Evolutionary conservation across 2,797 vertebrate species (phyloP), one percentile per base, ranked within the genome.

Genomic region (Oreochromis mossambicus): DNA sequence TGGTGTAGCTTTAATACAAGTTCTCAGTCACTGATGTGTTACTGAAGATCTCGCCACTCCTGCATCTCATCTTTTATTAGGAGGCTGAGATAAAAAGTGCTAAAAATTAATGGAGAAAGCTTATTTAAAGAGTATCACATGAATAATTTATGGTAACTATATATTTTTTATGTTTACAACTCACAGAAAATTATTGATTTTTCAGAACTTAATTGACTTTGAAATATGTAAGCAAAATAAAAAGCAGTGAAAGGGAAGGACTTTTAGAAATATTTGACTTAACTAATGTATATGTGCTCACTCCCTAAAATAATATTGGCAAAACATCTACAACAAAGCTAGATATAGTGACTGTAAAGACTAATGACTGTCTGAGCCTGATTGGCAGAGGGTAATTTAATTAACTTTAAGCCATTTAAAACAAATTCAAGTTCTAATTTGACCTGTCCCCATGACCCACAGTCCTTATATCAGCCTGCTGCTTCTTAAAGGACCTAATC

Each of bases 351-450:
- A 26, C 14, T 11, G 41, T 11, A 1, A 48, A 48, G 66, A 12
- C 15, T 19, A 11, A 0, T 48, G 41, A 26, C 19, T 24, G 61
- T 41, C 41, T 29, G 1, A 73, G 41, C 66, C 41, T 73, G 66
- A 73, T 48, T 73, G 66, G 24, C 66, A 73, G 24, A 46, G 14
- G 66, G 41, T 73, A 73, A 73, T 73, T 73, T 46, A 26, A 73
- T 73, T 46, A 73, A 48, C 66, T 73, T 73, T 73, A 73, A 73
- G 66, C 41, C 66, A 48, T 29, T 70, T 73, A 48, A 73, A 48
- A 26, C 66, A 73, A 48, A 9, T 73, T 73, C 41, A 48, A 24
- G 61, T 66, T 46, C 66, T 0, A 19, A 73, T 73, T 73, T 73
- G 66, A 73, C 66, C 66, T 26, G 41, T 73, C 24, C 24, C 21